These are phyloP conservation scores for Cephus pulcher DNA, from an alignment of 2,888 invertebrate genomes.

Conservation along the genomic window DNA sequence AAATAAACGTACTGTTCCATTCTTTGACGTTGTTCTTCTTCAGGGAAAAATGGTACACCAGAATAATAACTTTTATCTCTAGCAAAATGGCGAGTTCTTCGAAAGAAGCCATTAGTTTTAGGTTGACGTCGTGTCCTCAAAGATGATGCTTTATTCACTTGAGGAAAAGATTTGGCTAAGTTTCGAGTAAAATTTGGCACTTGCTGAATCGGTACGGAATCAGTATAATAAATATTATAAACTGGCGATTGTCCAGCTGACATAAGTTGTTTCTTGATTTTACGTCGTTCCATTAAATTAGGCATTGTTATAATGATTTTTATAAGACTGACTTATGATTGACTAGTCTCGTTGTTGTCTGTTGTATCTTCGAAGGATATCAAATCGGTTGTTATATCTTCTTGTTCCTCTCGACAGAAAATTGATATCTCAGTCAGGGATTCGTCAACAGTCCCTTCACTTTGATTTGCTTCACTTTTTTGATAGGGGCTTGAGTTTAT, in stretches of 20 bases:
- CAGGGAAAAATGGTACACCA: slow-evolving; percentile 20
- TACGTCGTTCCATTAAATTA: slow-evolving; percentile 32
- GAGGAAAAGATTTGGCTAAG: slow-evolving; percentile 25
- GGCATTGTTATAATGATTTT: slow-evolving; percentile 22
- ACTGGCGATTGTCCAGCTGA: slow-evolving; percentile 21
- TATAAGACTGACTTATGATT: slow-evolving; percentile 11
- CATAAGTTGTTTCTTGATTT: slow-evolving; percentile 28
- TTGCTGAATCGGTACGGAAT: slow-evolving; percentile 24
- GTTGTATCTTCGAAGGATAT: slow-evolving; percentile 31
- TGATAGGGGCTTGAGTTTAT: background rate
- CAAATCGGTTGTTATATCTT: background rate
- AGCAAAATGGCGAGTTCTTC: background rate
- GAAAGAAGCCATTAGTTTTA: slow-evolving; percentile 14
- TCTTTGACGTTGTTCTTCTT: slow-evolving; percentile 22
- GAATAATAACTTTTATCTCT: slow-evolving; percentile 3
- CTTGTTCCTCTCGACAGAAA: slow-evolving; percentile 15
- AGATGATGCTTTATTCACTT: slow-evolving; percentile 5
- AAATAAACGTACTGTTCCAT: background rate
- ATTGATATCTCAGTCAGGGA: slow-evolving; percentile 31
- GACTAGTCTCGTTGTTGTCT: slow-evolving; percentile 39
- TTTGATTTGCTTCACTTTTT: background rate
- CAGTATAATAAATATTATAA: slow-evolving; percentile 35
- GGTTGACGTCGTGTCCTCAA: background rate
- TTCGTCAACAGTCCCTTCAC: slow-evolving; percentile 15
- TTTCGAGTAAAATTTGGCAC: slow-evolving; percentile 24